Conservation (phyloP, 2,113 vertebrate species). For the Riparia riparia region DNA sequence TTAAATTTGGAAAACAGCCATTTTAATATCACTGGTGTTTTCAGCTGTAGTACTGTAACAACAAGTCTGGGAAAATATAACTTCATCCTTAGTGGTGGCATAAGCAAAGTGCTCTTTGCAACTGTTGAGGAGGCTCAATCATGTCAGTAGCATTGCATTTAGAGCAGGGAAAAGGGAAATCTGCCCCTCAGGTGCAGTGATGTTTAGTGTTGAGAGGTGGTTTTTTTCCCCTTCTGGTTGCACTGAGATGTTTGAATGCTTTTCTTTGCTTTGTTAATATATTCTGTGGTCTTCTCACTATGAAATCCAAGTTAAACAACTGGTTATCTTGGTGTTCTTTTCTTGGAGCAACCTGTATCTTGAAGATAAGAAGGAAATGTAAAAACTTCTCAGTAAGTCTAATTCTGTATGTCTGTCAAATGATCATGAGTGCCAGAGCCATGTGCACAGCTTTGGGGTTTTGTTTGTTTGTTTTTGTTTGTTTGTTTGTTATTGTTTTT, state of each 20-base stretch:
- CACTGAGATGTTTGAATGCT: background rate
- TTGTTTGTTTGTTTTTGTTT: too few relatives aligned
- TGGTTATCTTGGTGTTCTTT: background rate
- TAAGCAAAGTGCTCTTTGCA: background rate
- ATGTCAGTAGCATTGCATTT: background rate
- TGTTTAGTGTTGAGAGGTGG: background rate
- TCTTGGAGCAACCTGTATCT: background rate
- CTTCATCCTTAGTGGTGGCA: background rate
- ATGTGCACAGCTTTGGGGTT: background rate
- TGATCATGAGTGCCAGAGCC: background rate
- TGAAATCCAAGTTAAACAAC: background rate
- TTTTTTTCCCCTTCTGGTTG: background rate
- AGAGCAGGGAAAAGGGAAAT: background rate
- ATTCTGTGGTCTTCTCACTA: background rate
- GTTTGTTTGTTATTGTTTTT: too few relatives aligned
- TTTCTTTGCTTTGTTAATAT: background rate
- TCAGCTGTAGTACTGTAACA: background rate
- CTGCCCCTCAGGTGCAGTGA: background rate
- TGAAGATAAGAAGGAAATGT: background rate
- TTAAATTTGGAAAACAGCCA: background rate
- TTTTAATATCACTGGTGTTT: constrained; percentile 22
- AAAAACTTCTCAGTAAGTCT: background rate
- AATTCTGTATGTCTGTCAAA: background rate
- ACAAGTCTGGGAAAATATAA: background rate
- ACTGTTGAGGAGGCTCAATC: background rate